Conservation (phyloP, 2,113 vertebrate genomes). For the Leiothrix lutea region DNA sequence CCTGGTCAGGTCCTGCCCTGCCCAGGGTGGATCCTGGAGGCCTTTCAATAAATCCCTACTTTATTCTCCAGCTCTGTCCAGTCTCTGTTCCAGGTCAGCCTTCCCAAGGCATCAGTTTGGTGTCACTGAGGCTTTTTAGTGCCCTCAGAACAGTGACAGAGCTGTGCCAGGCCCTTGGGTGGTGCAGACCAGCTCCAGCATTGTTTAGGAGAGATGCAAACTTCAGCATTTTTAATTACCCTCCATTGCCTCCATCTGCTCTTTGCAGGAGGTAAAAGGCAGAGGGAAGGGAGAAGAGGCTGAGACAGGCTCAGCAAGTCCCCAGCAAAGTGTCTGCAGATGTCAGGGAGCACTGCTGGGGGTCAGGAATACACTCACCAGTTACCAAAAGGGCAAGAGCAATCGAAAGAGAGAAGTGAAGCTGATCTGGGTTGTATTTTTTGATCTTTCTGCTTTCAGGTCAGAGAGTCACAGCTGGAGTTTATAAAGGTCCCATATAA, state of each 20-base stretch:
- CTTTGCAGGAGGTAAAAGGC: not conserved
- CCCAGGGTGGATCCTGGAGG: no score
- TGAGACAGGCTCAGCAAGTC: not conserved
- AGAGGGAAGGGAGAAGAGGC: not conserved
- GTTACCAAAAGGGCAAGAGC: not conserved
- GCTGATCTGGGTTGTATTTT: not conserved
- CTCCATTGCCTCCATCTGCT: accelerated
- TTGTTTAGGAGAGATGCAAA: not conserved
- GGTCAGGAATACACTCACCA: accelerated
- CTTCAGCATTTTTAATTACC: not conserved
- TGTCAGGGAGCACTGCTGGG: not conserved
- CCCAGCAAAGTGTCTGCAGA: not conserved
- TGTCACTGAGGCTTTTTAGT: not conserved
- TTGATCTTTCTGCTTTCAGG: not conserved
- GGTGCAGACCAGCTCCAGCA: not conserved
- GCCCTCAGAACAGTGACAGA: not conserved
- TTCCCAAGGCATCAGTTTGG: not conserved
- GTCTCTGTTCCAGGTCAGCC: no score
- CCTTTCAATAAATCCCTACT: no score
- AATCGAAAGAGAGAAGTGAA: not conserved
- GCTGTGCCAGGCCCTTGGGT: not conserved
- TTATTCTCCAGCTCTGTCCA: no score
- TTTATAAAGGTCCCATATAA: not conserved
- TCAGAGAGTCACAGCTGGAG: not conserved
- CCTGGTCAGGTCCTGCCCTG: no score